A percentile compares a stretch with the other conserved stretches of the same genome.
phyloP scores from a whole-genome alignment of 2,113 vertebrate species.

The Carassius carassius region DNA sequence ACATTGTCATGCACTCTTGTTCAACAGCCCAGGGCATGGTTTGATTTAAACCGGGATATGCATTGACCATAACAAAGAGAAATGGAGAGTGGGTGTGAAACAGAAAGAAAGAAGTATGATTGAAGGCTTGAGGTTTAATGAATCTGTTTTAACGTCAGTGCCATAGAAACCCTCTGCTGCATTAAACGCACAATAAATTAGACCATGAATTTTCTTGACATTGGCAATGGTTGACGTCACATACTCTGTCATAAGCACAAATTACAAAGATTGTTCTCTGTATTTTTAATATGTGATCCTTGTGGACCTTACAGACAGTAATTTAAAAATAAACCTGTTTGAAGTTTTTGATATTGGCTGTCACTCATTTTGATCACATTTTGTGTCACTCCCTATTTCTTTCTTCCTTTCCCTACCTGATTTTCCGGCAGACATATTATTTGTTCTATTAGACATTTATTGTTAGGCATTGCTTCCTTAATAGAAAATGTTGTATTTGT shows the following conservation, averaged over 20 bases:
- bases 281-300: neutral
- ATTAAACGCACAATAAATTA: conserved; percentile 23
- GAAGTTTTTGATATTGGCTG: neutral
- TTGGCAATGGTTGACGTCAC: neutral
- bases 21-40: conserved; percentile 41
- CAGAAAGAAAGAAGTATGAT: neutral
- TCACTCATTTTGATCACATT: neutral
- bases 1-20: conserved; percentile 42
- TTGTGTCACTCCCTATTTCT: neutral
- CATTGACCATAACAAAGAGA: conserved; percentile 20
- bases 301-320: neutral
- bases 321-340: neutral
- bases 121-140: conserved; percentile 31
- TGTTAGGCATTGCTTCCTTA: neutral
- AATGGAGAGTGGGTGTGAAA: neutral
- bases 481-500: neutral
- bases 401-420: neutral
- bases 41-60: conserved; percentile 37
- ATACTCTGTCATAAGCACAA: conserved; percentile 3
- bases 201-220: conserved; percentile 25
- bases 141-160: conserved; percentile 2
- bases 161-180: neutral
- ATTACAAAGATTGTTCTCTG: conserved; percentile 3
- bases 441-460: too few species aligned
- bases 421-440: neutral